Evolutionary conservation across 1,140 invertebrate genomes (phyloP).

Genomic region (Coelopa frigida): DNA sequence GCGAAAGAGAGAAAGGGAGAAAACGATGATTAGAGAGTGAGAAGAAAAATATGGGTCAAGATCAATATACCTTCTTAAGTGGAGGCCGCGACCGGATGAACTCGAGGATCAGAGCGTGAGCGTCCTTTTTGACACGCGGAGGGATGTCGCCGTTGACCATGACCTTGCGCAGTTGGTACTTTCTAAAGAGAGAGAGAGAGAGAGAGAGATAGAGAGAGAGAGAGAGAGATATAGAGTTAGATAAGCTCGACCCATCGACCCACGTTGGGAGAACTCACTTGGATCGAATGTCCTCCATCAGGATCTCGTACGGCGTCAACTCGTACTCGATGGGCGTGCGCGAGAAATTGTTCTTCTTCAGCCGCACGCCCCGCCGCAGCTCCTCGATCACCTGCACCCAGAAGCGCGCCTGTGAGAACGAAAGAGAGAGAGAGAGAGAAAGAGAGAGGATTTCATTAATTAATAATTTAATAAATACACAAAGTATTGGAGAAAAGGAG

Average conservation of each 20-base stretch:
- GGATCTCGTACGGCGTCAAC: conserved; percentile 93
- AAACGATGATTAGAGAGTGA: background rate
- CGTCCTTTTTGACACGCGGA: conserved; percentile 81
- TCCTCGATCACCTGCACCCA: conserved; percentile 96
- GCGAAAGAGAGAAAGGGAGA: background rate
- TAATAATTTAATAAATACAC: no score
- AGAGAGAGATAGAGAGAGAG: conserved; percentile 11
- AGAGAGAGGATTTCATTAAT: no score
- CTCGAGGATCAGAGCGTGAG: conserved; percentile 89
- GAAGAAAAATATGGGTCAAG: background rate
- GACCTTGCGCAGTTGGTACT: conserved; percentile 73
- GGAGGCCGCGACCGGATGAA: conserved; percentile 93
- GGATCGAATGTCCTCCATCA: conserved; percentile 92
- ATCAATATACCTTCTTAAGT: conserved; percentile 72
- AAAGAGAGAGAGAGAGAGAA: no score
- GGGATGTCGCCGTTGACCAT: conserved; percentile 78
- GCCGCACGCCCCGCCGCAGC: conserved; percentile 70
- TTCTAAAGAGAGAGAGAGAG: conserved; percentile 22
- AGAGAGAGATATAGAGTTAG: conserved; percentile 8
- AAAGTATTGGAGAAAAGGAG: no score
- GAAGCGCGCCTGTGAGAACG: conserved; percentile 73
- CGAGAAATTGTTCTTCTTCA: conserved; percentile 80
- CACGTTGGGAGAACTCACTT: conserved; percentile 55
- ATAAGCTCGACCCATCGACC: no score
- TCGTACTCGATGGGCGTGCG: conserved; percentile 77